Evolutionary conservation across 2,113 vertebrate species (phyloP).

Genomic region (Neolamprologus ventralis): DNA sequence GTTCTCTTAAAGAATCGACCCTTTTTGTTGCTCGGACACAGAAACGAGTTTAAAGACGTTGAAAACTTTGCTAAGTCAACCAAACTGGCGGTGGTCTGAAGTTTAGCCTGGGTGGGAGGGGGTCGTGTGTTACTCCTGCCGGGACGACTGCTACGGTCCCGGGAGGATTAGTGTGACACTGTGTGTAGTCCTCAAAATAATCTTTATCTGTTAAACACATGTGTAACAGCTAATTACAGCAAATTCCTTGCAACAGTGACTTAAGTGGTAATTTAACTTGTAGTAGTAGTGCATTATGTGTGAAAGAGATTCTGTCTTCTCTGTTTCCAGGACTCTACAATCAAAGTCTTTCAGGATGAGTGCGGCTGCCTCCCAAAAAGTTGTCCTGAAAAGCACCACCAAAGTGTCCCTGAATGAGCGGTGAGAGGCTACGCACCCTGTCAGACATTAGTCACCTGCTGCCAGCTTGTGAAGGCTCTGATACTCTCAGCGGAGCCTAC

Average conservation of each 20-base stretch:
- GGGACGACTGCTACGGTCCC: rapidly evolving
- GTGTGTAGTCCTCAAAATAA: background rate
- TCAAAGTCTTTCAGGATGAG: slow-evolving; percentile 81
- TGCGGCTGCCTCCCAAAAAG: slow-evolving; percentile 91
- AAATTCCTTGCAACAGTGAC: background rate
- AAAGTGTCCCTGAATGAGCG: slow-evolving; percentile 99
- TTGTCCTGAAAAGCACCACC: slow-evolving; percentile 99
- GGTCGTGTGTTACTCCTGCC: rapidly evolving
- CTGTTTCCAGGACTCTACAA: slow-evolving; percentile 19
- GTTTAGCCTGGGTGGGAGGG: background rate
- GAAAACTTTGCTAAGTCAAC: background rate
- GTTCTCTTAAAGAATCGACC: background rate
- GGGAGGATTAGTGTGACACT: background rate
- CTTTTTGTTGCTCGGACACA: rapidly evolving
- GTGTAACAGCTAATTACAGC: background rate
- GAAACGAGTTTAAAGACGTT: background rate
- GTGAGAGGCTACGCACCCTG: slow-evolving; percentile 85
- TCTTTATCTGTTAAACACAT: rapidly evolving
- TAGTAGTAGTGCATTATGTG: background rate
- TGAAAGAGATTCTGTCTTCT: background rate
- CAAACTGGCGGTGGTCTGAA: background rate
- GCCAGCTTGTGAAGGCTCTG: slow-evolving; percentile 49
- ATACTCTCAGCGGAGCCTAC: slow-evolving; percentile 44
- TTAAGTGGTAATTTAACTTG: background rate
- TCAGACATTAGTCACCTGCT: slow-evolving; percentile 62